Evolutionary conservation across 2,113 vertebrate species (phyloP).

Genomic region (Percopsis transmontana): DNA sequence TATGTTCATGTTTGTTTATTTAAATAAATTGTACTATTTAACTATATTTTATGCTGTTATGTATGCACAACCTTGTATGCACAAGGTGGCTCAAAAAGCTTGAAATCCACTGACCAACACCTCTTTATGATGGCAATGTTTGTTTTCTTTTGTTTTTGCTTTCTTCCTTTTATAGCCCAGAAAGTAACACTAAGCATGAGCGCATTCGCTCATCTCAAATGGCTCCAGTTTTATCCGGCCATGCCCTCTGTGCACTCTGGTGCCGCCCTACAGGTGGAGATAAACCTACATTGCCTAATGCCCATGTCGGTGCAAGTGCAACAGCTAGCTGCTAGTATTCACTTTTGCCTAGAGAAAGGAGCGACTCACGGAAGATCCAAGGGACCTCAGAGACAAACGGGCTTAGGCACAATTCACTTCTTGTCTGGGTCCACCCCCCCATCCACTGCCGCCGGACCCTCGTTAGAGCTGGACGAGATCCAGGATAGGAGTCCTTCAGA

Average conservation of each 20-base stretch:
- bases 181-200: constrained; percentile 84
- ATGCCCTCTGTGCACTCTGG: constrained; percentile 89
- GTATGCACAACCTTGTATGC: no score
- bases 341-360: constrained; percentile 88
- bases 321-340: constrained; percentile 84
- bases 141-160: background rate
- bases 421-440: constrained; percentile 23
- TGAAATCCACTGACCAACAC: background rate
- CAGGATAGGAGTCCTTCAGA: constrained; percentile 91
- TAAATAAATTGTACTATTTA: no score
- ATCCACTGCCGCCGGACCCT: constrained; percentile 56
- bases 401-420: constrained; percentile 82
- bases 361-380: constrained; percentile 84
- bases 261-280: constrained; percentile 83
- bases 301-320: constrained; percentile 85
- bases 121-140: background rate
- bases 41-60: no score
- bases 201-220: constrained; percentile 86
- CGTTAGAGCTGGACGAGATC: constrained; percentile 85
- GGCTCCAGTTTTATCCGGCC: constrained; percentile 85
- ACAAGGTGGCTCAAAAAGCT: no score
- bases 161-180: constrained; percentile 69
- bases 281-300: constrained; percentile 88
- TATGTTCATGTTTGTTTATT: no score
- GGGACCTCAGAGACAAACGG: constrained; percentile 74